phyloP scores from a whole-genome alignment of 2,797 vertebrate species.

The Otolemur crassicaudatus region DNA sequence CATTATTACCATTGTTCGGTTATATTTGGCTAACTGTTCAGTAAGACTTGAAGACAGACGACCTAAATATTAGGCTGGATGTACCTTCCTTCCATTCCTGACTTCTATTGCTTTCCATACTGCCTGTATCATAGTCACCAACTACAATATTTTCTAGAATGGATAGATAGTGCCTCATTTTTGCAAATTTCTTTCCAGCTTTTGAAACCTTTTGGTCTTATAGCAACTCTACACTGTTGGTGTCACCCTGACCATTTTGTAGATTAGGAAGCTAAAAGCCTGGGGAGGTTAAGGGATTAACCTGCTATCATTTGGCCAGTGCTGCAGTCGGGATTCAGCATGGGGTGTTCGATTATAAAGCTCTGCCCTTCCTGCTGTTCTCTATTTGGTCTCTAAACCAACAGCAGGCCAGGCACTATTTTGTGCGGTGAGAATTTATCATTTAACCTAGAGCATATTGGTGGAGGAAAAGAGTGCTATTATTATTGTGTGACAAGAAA shows the following conservation, averaged over 20 bases:
- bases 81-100: no score
- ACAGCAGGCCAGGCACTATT: not conserved
- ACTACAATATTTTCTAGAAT: not conserved
- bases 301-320: not conserved
- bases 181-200: not conserved
- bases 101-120: no score
- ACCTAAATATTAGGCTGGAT: not conserved
- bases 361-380: not conserved
- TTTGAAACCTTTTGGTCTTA: not conserved
- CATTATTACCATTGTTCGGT: not conserved
- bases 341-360: not conserved
- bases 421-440: not conserved
- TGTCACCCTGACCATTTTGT: not conserved
- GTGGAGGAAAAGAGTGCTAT: not conserved
- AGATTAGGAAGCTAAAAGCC: not conserved
- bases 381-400: not conserved
- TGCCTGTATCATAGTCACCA: accelerated
- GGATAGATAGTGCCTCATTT: not conserved
- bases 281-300: not conserved
- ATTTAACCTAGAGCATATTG: not conserved
- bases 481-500: not conserved
- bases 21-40: not conserved
- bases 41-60: not conserved
- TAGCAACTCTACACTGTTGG: accelerated
- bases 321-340: not conserved